Evolutionary conservation across 2,888 invertebrate genomes (phyloP), one percentile per base, ranked within the genome.

Genomic region (Argyra leucocephala): DNA sequence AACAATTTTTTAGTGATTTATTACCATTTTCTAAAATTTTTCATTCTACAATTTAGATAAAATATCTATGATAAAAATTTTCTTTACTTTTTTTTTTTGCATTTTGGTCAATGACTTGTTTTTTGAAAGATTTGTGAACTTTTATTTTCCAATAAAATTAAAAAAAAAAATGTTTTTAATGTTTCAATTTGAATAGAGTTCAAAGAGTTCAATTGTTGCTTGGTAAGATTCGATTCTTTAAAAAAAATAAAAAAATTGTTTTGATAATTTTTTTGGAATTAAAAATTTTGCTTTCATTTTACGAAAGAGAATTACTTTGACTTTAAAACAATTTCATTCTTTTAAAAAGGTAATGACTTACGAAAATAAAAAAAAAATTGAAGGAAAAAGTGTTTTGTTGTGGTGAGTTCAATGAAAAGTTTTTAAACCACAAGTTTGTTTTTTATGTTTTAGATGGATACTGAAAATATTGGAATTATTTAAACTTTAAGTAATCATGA

Each of bases 271-370:
- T 31, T 31, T 48, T 48, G 48, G 12, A 18, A 18, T 18, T 48
- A 48, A 48, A 48, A 48, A 48, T 48, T 48, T 48, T 48, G 48
- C 48, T 48, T 48, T 48, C 48, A 48, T 48, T 48, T 48, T 48
- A 18, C 48, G 18, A n/a, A 48, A 18, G n/a, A 18, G 18, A 48
- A 48, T 48, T 31, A 31, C 31, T 10, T 31, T 31, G 31, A 31
- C 31, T 31, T 31, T 31, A 6, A 31, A 31, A 31, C 7, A n/a
- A n/a, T n/a, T n/a, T 6, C 12, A 31, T 10, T 10, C 31, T 31
- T 31, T 31, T 31, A 6, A 26, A 31, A n/a, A 6, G 7, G 31
- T 31, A 31, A 31, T 31, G 31, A 31, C 9, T 31, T 31, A 7
- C n/a, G n/a, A n/a, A n/a, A n/a, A n/a, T 26, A 26, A 26, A 26